Conservation (phyloP, 2,888 invertebrate species). For the Orthonevra nobilis region DNA sequence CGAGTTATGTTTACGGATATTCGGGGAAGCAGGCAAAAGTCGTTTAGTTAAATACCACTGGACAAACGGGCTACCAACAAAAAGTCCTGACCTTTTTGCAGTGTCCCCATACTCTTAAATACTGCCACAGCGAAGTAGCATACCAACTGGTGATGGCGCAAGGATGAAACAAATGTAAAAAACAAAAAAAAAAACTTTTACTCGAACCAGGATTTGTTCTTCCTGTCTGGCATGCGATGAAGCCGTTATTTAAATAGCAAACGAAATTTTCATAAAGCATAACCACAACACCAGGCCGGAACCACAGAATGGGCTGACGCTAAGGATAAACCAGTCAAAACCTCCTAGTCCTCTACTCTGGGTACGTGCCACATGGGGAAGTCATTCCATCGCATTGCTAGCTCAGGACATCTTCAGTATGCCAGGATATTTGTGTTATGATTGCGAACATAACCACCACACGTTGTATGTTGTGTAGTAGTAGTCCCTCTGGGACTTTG, state of each 20-base stretch:
- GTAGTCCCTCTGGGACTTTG: constrained; percentile 21
- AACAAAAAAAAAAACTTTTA: constrained; percentile 23
- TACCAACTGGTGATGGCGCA: constrained; percentile 41
- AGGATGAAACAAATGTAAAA: constrained; percentile 1
- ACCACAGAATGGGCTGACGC: constrained; percentile 22
- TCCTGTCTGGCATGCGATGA: constrained; percentile 70
- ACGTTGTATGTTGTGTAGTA: constrained; percentile 43
- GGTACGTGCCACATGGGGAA: constrained; percentile 4
- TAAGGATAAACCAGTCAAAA: constrained; percentile 15
- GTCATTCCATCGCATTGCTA: constrained; percentile 31
- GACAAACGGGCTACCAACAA: constrained; percentile 5
- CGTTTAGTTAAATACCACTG: constrained; percentile 8
- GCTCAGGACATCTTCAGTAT: constrained; percentile 49
- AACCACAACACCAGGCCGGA: constrained; percentile 69
- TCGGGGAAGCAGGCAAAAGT: constrained; percentile 46
- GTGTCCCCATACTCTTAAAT: constrained; percentile 18
- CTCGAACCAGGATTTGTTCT: constrained; percentile 65
- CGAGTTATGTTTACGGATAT: constrained; percentile 59
- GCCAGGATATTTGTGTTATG: constrained; percentile 66
- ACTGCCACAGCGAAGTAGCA: too few species aligned
- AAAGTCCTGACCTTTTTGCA: background rate
- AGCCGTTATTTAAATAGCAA: constrained; percentile 70
- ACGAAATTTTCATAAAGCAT: constrained; percentile 70
- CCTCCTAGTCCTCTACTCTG: constrained; percentile 9
- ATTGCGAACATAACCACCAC: constrained; percentile 63